Conservation (phyloP, 2,888 invertebrate species). For the Rotaria macrura region DNA sequence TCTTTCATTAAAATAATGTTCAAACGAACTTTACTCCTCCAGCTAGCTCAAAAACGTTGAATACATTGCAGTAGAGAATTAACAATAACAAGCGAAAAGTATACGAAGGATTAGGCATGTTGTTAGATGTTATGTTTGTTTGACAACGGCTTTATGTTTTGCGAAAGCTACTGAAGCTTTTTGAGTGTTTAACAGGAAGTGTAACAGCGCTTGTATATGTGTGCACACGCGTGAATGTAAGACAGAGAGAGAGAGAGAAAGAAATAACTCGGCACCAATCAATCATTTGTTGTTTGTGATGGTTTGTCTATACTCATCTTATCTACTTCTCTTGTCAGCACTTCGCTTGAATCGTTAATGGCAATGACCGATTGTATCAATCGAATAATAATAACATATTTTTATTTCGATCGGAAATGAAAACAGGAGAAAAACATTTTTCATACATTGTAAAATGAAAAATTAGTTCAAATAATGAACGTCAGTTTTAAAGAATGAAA, state of each 20-base stretch:
- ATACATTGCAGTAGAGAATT: background rate
- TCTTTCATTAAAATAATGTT: background rate
- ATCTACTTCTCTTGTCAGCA: background rate
- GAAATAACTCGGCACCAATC: background rate
- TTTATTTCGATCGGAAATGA: background rate
- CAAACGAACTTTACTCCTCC: background rate
- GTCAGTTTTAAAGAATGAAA: too few species aligned
- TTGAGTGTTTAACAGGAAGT: background rate
- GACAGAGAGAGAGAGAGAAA: background rate
- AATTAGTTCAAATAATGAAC: background rate
- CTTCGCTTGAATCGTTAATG: background rate
- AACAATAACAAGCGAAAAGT: constrained; percentile 8
- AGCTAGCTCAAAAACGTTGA: background rate
- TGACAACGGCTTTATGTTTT: background rate
- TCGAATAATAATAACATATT: background rate
- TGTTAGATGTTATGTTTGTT: background rate
- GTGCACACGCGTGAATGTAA: background rate
- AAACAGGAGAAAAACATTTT: background rate
- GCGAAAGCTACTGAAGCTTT: background rate
- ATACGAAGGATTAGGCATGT: background rate
- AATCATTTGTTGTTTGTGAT: background rate
- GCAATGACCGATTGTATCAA: background rate
- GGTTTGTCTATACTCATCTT: background rate
- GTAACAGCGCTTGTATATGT: too few species aligned
- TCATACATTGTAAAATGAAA: background rate